Base-by-base conservation (phyloP, 1,140 invertebrate genomes). In the Littorina saxatilis region DNA sequence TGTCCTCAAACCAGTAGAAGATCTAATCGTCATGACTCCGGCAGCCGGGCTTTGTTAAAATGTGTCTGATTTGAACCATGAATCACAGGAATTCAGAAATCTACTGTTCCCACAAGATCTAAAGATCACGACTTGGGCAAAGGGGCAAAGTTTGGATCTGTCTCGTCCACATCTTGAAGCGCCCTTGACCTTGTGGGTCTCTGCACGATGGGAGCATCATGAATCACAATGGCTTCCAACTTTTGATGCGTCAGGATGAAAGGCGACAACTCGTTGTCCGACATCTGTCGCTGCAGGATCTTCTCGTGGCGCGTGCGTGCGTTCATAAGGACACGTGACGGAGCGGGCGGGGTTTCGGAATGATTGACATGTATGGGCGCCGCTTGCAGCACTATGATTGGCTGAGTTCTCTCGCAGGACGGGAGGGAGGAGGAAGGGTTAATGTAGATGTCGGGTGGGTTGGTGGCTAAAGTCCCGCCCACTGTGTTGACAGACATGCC, bases 181-280 rank as follows among this genome's bases (percentile, higher is more conserved):
- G 68, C 43, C 15, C 27, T n/a, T 13, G 55, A 13, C 11, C 76
- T 29, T 35, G 47, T 5, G 0, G 77, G 70, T 23, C 55, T 70
- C 2, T 15, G 29, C 35, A 20, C 13, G 20, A 88, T 80, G 1
- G 87, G 87, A 3, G 84, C 74, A 32, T 86, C 88, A 40, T 90
- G 89, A 40, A 89, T 90, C 5, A 89, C 86, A 39, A 90, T 90
- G 23, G 87, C 87, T 74, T 89, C 87, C 70, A 89, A 76, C 47
- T 87, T 83, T 70, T 88, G 82, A 35, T 88, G 80, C 17, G 87
- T 88, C 55, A 89, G 43, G 58, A 81, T 87, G 74, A 89, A 87
- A 20, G 87, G 88, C 39, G 89, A 88, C 61, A 88, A 84, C 58
- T 89, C 85, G 66, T 90, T 87, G 72, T 86, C 85, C 0, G 86